Evolutionary conservation across 2,888 invertebrate species (phyloP).

Genomic region (Thymelicus lineola): DNA sequence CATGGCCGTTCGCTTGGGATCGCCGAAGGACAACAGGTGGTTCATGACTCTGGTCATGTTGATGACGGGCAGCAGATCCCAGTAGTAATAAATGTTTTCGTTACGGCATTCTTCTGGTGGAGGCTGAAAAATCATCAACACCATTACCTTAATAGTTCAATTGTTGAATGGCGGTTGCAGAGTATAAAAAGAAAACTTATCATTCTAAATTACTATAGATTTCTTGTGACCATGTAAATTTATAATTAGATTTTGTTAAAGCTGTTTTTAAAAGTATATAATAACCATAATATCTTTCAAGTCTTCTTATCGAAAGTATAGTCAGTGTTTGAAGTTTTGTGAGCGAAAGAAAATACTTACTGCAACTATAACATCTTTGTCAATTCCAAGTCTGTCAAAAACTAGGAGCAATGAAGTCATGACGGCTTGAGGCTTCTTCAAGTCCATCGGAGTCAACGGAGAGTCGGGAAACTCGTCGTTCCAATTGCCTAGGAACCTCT

Average conservation of each 20-base stretch:
- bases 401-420: conserved; percentile 66
- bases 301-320: too few species aligned
- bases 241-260: too few species aligned
- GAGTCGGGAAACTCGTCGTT: conserved; percentile 64
- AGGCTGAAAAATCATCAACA: conserved; percentile 48
- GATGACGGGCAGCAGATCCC: conserved; percentile 71
- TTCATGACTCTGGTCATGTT: conserved; percentile 70
- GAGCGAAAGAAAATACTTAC: neutral
- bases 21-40: conserved; percentile 56
- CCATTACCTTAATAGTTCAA: neutral
- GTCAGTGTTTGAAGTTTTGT: too few species aligned
- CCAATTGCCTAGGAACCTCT: conserved; percentile 65
- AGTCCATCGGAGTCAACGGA: conserved; percentile 56
- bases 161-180: too few species aligned
- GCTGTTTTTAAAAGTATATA: too few species aligned
- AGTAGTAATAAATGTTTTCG: conserved; percentile 67
- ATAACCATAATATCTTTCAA: too few species aligned
- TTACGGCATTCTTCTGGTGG: conserved; percentile 62
- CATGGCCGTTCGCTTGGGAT: conserved; percentile 52
- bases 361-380: conserved; percentile 57
- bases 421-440: conserved; percentile 68
- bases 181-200: too few species aligned
- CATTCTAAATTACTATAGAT: too few species aligned
- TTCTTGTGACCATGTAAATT: too few species aligned
- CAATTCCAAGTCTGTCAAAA: conserved; percentile 68